These are phyloP conservation scores for Aphodius sticticus DNA, from an alignment of 2,888 invertebrate species.

Conservation along the genomic window DNA sequence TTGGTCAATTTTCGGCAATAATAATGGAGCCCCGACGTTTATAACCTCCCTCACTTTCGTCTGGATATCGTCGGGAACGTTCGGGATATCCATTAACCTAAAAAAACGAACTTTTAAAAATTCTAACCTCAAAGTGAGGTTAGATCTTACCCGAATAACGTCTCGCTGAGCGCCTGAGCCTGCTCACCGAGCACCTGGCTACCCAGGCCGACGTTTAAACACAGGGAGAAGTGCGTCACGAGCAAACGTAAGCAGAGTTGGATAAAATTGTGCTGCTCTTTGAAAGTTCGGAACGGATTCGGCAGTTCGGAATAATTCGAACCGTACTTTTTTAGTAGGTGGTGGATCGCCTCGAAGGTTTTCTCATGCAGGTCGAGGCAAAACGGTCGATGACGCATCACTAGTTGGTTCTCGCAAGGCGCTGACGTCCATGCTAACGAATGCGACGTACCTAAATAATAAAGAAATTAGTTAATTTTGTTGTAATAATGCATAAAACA, in stretches of 20 bases:
- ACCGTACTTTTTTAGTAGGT: constrained; percentile 67
- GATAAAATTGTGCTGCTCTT: constrained; percentile 67
- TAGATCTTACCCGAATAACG: constrained; percentile 62
- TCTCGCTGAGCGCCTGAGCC: constrained; percentile 63
- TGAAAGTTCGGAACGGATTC: constrained; percentile 60
- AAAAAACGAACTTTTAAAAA: background rate
- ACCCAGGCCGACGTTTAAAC: constrained; percentile 62
- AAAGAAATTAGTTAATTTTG: constrained; percentile 5
- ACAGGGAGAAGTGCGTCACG: constrained; percentile 66
- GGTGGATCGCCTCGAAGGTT: constrained; percentile 64
- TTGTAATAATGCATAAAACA: constrained; percentile 21
- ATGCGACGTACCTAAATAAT: constrained; percentile 63
- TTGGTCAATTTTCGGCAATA: constrained; percentile 67
- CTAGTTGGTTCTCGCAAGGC: constrained; percentile 62
- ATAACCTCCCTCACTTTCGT: constrained; percentile 66
- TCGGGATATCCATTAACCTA: constrained; percentile 58
- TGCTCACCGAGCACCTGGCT: constrained; percentile 63
- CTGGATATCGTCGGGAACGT: constrained; percentile 63
- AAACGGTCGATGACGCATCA: constrained; percentile 67
- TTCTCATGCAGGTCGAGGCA: constrained; percentile 69
- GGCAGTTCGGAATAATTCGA: constrained; percentile 61
- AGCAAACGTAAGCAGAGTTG: constrained; percentile 65
- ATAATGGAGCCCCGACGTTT: constrained; percentile 66
- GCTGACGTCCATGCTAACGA: constrained; percentile 68
- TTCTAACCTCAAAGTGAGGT: background rate